These are phyloP conservation scores for Acleris cristana DNA, from an alignment of 2,888 invertebrate genomes.

Conservation along the genomic window DNA sequence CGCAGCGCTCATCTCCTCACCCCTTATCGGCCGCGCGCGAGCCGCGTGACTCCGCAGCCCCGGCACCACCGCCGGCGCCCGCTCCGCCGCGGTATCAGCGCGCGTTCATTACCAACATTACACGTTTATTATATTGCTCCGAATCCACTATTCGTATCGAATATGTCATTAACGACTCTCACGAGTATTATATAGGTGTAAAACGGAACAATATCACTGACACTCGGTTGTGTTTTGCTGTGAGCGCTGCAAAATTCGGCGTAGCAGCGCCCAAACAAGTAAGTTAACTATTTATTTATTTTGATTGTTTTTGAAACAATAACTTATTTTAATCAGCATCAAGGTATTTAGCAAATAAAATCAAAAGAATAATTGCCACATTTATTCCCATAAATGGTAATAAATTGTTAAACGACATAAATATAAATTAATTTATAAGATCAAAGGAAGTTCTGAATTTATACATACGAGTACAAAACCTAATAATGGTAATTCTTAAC, in stretches of 20 bases:
- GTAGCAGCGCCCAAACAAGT: slow-evolving; percentile 10
- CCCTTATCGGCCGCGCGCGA: slow-evolving; percentile 64
- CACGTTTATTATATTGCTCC: slow-evolving; percentile 51
- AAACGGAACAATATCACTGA: slow-evolving; percentile 40
- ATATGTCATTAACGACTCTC: slow-evolving; percentile 51
- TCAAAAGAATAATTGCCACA: too few relatives aligned
- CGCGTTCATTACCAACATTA: slow-evolving; percentile 54
- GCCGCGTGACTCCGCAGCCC: slow-evolving; percentile 61
- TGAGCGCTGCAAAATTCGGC: slow-evolving; percentile 41
- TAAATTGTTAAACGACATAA: too few relatives aligned
- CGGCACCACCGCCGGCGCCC: slow-evolving; percentile 46
- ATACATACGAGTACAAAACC: too few relatives aligned
- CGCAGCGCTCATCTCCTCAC: slow-evolving; percentile 60
- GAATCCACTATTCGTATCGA: slow-evolving; percentile 48
- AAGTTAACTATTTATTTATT: slow-evolving; percentile 10
- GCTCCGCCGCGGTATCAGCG: slow-evolving; percentile 52
- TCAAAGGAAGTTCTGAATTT: too few relatives aligned
- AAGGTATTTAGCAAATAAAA: too few relatives aligned
- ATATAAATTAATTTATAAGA: too few relatives aligned
- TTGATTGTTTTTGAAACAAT: not conserved
- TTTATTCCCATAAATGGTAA: too few relatives aligned
- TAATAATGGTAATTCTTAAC: too few relatives aligned
- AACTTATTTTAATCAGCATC: too few relatives aligned
- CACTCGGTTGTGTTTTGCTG: slow-evolving; percentile 45
- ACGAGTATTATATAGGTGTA: slow-evolving; percentile 44